Percentiles rank a stretch among this genome's conserved stretches.
These are phyloP conservation scores for Cardiocondyla obscurior DNA, from an alignment of 1,140 invertebrate genomes.

Conservation along the genomic window DNA sequence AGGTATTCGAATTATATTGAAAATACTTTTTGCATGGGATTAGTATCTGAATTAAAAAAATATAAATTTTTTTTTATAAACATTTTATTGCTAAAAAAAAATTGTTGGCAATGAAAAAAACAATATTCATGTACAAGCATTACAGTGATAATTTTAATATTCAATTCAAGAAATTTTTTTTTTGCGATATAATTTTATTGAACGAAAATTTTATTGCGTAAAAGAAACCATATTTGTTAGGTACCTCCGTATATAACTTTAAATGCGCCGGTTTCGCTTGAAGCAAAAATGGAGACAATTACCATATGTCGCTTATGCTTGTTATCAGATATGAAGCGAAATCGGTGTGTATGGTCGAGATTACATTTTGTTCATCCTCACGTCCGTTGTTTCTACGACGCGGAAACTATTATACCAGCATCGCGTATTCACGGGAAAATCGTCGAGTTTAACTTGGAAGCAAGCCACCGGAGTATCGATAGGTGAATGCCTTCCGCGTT, in stretches of 20 bases:
- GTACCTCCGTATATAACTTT: neutral
- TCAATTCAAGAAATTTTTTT: neutral
- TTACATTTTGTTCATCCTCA: conserved; percentile 65
- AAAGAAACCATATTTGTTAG: neutral
- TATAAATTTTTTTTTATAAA: neutral
- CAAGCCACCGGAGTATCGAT: conserved; percentile 67
- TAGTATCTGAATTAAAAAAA: neutral
- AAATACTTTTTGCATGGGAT: neutral
- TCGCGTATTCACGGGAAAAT: conserved; percentile 50
- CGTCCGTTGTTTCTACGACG: conserved; percentile 22
- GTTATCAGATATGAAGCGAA: conserved; percentile 1
- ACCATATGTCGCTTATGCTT: neutral
- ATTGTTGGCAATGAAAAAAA: neutral
- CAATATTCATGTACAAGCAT: neutral
- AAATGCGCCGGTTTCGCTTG: neutral
- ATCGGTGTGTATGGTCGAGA: conserved; percentile 22
- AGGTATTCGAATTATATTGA: neutral
- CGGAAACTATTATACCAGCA: conserved; percentile 21
- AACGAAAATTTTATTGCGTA: neutral
- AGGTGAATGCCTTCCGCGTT: conserved; percentile 37
- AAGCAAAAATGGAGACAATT: neutral
- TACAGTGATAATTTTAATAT: neutral
- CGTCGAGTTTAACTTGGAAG: conserved; percentile 73
- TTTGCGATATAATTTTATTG: neutral
- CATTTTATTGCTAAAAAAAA: neutral